phyloP scores from a whole-genome alignment of 30 jellyfish, hydroid and myxozoan genomes.

The Aurelia sp. region DNA sequence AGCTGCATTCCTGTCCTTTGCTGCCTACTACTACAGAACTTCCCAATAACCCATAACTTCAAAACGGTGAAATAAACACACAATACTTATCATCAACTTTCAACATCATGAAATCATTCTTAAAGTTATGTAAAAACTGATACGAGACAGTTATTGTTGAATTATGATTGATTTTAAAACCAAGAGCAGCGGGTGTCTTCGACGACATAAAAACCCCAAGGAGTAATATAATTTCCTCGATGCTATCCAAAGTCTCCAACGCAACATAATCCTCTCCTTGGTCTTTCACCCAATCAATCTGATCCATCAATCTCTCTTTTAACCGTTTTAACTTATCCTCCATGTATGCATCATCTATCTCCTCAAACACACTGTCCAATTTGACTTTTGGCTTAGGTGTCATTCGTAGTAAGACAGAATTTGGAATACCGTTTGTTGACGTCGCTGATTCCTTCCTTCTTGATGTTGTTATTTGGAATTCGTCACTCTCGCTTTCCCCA shows the following conservation, averaged over 20 bases:
- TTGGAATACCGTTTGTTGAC: conserved; percentile 18
- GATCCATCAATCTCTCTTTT: conserved; percentile 36
- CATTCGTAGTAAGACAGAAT: conserved; percentile 32
- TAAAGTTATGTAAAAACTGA: conserved; percentile 61
- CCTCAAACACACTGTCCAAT: conserved; percentile 17
- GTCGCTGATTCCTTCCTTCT: conserved; percentile 3
- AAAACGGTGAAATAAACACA: conserved; percentile 72
- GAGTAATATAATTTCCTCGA: conserved; percentile 22
- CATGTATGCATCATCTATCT: conserved; percentile 13
- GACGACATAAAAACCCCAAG: conserved; percentile 14
- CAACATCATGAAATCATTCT: conserved; percentile 78
- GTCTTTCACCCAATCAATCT: conserved; percentile 67
- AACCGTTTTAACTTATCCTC: neutral
- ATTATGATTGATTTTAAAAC: conserved; percentile 50
- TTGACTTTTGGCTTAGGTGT: neutral
- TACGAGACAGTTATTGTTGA: conserved; percentile 59
- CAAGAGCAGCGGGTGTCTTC: conserved; percentile 60
- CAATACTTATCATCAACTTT: conserved; percentile 58
- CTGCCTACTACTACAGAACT: neutral
- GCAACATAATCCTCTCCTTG: conserved; percentile 68
- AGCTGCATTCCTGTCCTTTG: neutral
- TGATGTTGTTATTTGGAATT: conserved; percentile 1
- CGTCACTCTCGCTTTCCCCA: conserved; percentile 46
- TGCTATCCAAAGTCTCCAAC: conserved; percentile 60
- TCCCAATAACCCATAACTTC: neutral